Evolutionary conservation across 2,113 vertebrate species (phyloP).

Genomic region (Muntiacus muntjak): DNA sequence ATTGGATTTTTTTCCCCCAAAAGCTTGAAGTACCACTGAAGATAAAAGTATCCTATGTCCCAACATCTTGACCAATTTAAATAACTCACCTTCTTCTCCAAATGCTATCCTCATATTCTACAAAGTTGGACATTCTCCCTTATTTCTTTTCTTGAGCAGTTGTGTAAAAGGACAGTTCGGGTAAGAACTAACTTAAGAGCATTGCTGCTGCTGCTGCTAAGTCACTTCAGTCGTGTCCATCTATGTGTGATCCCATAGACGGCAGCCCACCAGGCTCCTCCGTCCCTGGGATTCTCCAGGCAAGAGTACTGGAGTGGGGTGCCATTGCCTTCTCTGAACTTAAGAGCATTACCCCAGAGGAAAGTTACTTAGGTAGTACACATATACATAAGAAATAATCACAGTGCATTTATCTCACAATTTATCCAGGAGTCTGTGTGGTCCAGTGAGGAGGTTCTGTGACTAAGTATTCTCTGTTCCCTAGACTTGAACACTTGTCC

Average conservation of each 20-base stretch:
- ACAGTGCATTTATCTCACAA: neutral
- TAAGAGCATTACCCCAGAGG: neutral
- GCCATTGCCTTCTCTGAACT: neutral
- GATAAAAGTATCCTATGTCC: conserved; percentile 23
- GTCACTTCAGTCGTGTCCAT: no score
- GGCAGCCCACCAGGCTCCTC: no score
- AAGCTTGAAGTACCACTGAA: conserved; percentile 8
- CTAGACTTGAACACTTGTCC: neutral
- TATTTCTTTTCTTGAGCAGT: neutral
- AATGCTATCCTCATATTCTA: neutral
- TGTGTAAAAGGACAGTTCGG: neutral
- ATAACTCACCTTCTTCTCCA: neutral
- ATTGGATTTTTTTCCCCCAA: conserved; percentile 11
- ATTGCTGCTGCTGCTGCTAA: neutral
- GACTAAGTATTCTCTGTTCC: neutral
- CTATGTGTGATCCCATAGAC: no score
- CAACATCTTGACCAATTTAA: conserved; percentile 28
- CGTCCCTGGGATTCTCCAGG: no score
- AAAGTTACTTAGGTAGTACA: neutral
- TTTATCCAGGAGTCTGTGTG: neutral
- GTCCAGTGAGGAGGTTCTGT: neutral
- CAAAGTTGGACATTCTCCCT: neutral
- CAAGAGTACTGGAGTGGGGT: no score
- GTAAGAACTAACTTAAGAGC: conserved; percentile 11
- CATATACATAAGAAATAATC: neutral